phyloP scores from a whole-genome alignment of 2,888 invertebrate species.

The Junonia oenone region DNA sequence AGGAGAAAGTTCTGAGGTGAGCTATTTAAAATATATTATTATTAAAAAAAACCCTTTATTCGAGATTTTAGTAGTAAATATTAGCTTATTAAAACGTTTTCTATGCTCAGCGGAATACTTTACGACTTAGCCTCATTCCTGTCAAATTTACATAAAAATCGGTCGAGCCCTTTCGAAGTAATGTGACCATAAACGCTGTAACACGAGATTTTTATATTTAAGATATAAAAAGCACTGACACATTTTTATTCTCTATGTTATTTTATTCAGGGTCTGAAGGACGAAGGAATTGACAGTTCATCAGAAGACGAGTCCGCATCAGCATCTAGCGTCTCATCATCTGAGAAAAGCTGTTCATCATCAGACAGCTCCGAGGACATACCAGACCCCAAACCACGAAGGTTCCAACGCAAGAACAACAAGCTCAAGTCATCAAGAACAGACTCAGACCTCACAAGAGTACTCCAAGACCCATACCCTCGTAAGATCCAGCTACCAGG shows the following conservation, averaged over 20 bases:
- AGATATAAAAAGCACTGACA: too few relatives aligned
- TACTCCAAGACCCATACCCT: slow-evolving; percentile 47
- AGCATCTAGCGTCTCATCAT: slow-evolving; percentile 65
- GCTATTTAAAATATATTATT: too few relatives aligned
- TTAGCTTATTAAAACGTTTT: too few relatives aligned
- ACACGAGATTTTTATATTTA: too few relatives aligned
- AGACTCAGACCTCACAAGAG: slow-evolving; percentile 61
- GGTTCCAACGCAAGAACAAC: slow-evolving; percentile 65
- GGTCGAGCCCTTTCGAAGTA: too few relatives aligned
- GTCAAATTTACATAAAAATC: too few relatives aligned
- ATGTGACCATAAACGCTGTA: too few relatives aligned
- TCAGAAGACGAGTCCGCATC: slow-evolving; percentile 71
- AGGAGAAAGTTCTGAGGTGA: slow-evolving; percentile 76
- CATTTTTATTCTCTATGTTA: too few relatives aligned
- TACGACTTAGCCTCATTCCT: too few relatives aligned
- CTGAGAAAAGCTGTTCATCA: slow-evolving; percentile 71
- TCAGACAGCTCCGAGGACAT: slow-evolving; percentile 68
- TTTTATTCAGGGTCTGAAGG: slow-evolving; percentile 68
- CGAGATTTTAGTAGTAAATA: too few relatives aligned
- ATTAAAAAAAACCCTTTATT: too few relatives aligned
- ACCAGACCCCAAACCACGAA: slow-evolving; percentile 55
- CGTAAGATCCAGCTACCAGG: slow-evolving; percentile 48
- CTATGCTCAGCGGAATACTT: too few relatives aligned
- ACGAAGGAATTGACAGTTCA: slow-evolving; percentile 76
- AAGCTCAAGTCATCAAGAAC: slow-evolving; percentile 67